phyloP scores from a whole-genome alignment of 2,113 vertebrate species.

The Piaya cayana region DNA sequence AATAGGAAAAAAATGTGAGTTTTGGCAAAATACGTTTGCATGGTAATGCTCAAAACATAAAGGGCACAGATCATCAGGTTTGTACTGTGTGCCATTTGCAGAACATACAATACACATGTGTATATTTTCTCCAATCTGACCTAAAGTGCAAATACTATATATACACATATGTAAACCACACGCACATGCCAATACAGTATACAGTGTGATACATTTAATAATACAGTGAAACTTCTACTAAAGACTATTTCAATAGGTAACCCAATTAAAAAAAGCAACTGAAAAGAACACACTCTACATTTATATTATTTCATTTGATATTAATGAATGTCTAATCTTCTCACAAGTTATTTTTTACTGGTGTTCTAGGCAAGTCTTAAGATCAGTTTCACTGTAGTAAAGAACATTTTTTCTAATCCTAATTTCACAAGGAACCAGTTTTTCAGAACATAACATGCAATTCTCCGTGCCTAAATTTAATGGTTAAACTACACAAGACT shows the following conservation, averaged over 20 bases:
- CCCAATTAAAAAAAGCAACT: neutral
- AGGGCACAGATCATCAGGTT: constrained; percentile 65
- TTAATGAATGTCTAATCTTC: neutral
- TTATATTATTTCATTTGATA: neutral
- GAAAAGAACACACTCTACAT: neutral
- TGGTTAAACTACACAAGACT: constrained; percentile 64
- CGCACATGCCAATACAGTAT: constrained; percentile 72
- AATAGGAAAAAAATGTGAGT: constrained; percentile 83
- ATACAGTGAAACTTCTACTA: constrained; percentile 73
- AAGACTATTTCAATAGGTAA: constrained; percentile 48
- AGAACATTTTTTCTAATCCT: constrained; percentile 51
- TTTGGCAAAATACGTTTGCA: constrained; percentile 78
- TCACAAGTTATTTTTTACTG: neutral
- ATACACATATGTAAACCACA: constrained; percentile 69
- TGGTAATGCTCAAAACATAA: constrained; percentile 74
- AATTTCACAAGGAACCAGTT: constrained; percentile 50
- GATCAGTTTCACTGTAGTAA: constrained; percentile 70
- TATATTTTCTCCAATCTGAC: constrained; percentile 46
- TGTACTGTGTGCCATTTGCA: constrained; percentile 4
- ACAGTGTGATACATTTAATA: constrained; percentile 73
- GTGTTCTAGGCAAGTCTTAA: constrained; percentile 35
- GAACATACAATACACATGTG: constrained; percentile 56
- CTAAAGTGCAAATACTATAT: constrained; percentile 48
- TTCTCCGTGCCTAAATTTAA: constrained; percentile 57
- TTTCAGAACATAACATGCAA: constrained; percentile 67